phyloP scores from a whole-genome alignment of 2,888 invertebrate genomes.

The Acrobasis consociella region DNA sequence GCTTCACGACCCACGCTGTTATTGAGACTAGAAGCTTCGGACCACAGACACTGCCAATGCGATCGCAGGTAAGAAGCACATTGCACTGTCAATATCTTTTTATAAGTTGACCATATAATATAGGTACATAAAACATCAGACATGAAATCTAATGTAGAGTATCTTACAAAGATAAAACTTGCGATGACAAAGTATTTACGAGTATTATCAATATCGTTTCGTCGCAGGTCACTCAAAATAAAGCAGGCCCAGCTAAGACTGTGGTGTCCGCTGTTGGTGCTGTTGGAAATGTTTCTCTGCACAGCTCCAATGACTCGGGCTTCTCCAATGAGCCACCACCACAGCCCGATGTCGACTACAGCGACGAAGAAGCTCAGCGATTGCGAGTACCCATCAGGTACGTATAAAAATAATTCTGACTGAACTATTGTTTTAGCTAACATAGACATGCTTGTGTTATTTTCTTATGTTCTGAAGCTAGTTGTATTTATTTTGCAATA shows the following conservation, averaged over 20 bases:
- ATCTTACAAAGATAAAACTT: too few species aligned
- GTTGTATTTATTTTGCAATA: slow-evolving; percentile 36
- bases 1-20: slow-evolving; percentile 78
- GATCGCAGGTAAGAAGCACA: slow-evolving; percentile 63
- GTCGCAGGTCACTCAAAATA: slow-evolving; percentile 66
- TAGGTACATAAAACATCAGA: too few species aligned
- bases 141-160: too few species aligned
- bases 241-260: slow-evolving; percentile 74
- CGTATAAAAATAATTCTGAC: background rate
- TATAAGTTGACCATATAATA: too few species aligned
- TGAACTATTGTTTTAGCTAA: background rate
- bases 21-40: slow-evolving; percentile 76
- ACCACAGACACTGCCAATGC: slow-evolving; percentile 76
- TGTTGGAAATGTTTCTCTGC: slow-evolving; percentile 89
- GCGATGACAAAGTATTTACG: too few species aligned
- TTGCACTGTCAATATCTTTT: background rate
- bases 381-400: slow-evolving; percentile 85
- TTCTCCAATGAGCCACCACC: slow-evolving; percentile 95
- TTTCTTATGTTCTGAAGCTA: slow-evolving; percentile 44
- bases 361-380: slow-evolving; percentile 91
- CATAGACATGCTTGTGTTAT: slow-evolving; percentile 37
- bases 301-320: slow-evolving; percentile 96
- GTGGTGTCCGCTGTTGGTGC: slow-evolving; percentile 74
- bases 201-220: background rate
- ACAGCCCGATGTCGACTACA: slow-evolving; percentile 95